Evolutionary conservation across 2,888 invertebrate genomes (phyloP).

Genomic region (Chesias legatella): DNA sequence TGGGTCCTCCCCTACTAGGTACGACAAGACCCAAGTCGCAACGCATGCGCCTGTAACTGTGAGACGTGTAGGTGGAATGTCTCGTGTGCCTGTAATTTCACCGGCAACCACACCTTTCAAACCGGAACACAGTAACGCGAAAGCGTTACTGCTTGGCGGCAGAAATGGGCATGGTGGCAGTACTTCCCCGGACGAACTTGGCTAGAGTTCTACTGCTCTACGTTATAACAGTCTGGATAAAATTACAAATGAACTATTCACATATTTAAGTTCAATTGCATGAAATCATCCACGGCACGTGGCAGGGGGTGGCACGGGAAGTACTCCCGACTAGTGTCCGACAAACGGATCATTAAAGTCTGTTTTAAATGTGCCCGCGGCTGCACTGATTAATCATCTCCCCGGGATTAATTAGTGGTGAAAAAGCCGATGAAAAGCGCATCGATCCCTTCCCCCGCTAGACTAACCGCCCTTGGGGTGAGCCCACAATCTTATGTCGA

Average conservation of each 20-base stretch:
- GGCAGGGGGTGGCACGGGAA: slow-evolving; percentile 37
- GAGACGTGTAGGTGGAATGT: too few species aligned
- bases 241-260: background rate
- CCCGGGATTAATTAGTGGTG: slow-evolving; percentile 64
- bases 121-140: too few species aligned
- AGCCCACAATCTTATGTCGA: slow-evolving; percentile 14
- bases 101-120: too few species aligned
- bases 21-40: too few species aligned
- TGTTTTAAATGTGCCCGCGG: slow-evolving; percentile 60
- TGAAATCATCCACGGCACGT: slow-evolving; percentile 55
- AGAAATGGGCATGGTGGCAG: too few species aligned
- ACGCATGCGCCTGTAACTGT: too few species aligned
- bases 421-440: slow-evolving; percentile 51
- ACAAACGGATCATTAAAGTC: slow-evolving; percentile 70
- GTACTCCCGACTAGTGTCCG: slow-evolving; percentile 52
- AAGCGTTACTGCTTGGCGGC: too few species aligned
- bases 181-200: too few species aligned
- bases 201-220: too few species aligned
- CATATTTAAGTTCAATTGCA: slow-evolving; percentile 25
- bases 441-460: slow-evolving; percentile 40
- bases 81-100: too few species aligned
- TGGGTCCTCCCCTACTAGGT: too few species aligned
- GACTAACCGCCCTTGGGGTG: slow-evolving; percentile 39
- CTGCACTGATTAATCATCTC: slow-evolving; percentile 68
- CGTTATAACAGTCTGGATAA: too few species aligned